These are phyloP conservation scores for Oceanodroma leucorhoa DNA, from an alignment of 2,797 vertebrate genomes.

Conservation along the genomic window DNA sequence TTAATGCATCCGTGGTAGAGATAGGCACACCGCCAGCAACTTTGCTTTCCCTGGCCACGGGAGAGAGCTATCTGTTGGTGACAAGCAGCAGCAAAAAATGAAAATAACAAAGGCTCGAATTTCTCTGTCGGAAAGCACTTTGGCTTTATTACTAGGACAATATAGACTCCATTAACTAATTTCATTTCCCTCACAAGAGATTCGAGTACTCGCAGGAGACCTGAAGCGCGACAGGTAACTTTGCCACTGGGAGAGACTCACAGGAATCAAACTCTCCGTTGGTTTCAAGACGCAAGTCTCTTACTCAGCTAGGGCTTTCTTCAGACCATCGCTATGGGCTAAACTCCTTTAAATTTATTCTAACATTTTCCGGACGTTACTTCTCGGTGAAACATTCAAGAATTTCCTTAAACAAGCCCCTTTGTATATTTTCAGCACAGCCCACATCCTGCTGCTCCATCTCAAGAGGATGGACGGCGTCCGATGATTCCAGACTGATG, in stretches of 20 bases:
- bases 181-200: not conserved
- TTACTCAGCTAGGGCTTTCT: not conserved
- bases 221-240: rapidly evolving
- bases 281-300: not conserved
- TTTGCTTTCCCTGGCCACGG: rapidly evolving
- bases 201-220: rapidly evolving
- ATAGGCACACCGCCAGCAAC: not conserved
- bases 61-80: not conserved
- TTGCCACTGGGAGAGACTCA: not conserved
- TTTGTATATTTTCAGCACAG: not conserved
- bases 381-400: not conserved
- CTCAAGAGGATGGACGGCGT: rapidly evolving
- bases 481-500: not conserved
- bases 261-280: not conserved
- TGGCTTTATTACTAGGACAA: not conserved
- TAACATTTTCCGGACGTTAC: rapidly evolving
- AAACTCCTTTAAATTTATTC: not conserved
- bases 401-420: not conserved
- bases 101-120: not conserved
- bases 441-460: not conserved
- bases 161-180: not conserved
- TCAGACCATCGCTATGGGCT: not conserved
- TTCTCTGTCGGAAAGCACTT: not conserved
- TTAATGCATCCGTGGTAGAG: rapidly evolving
- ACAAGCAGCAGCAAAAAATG: not conserved